These are phyloP conservation scores for Nematolebias whitei DNA, from an alignment of 2,113 vertebrate species.

Conservation along the genomic window DNA sequence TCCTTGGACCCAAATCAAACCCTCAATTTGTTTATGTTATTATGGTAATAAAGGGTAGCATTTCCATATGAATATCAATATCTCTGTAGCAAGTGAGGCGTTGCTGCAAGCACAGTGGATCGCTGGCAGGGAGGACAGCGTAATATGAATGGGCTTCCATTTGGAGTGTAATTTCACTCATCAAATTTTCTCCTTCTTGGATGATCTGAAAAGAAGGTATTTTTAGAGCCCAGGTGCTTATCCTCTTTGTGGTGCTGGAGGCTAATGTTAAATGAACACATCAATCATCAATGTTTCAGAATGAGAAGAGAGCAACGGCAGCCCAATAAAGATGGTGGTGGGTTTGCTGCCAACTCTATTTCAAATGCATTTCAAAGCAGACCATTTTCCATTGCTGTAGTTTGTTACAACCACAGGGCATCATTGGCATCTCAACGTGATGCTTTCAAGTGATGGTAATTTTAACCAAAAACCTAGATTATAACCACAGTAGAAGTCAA, in stretches of 20 bases:
- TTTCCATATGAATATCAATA: conserved; percentile 81
- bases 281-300: conserved; percentile 67
- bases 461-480: conserved; percentile 26
- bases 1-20: conserved; percentile 70
- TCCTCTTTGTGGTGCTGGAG: conserved; percentile 72
- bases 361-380: conserved; percentile 57
- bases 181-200: conserved; percentile 71
- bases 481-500: conserved; percentile 20
- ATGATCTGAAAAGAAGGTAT: conserved; percentile 69
- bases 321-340: conserved; percentile 45
- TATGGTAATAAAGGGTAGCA: conserved; percentile 78
- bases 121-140: conserved; percentile 42
- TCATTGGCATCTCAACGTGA: conserved; percentile 43
- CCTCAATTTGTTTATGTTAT: conserved; percentile 79
- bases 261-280: conserved; percentile 78
- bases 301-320: conserved; percentile 42
- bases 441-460: conserved; percentile 41
- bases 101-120: conserved; percentile 51
- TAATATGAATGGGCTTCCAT: conserved; percentile 64
- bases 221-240: conserved; percentile 75
- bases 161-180: conserved; percentile 74
- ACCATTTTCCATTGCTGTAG: conserved; percentile 36
- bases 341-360: conserved; percentile 61
- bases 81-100: conserved; percentile 56
- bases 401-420: conserved; percentile 34